Percentiles rank a stretch among this genome's conserved stretches.
Evolutionary conservation across 2,113 vertebrate species (phyloP).

Genomic region (Rhadina sibilatrix): DNA sequence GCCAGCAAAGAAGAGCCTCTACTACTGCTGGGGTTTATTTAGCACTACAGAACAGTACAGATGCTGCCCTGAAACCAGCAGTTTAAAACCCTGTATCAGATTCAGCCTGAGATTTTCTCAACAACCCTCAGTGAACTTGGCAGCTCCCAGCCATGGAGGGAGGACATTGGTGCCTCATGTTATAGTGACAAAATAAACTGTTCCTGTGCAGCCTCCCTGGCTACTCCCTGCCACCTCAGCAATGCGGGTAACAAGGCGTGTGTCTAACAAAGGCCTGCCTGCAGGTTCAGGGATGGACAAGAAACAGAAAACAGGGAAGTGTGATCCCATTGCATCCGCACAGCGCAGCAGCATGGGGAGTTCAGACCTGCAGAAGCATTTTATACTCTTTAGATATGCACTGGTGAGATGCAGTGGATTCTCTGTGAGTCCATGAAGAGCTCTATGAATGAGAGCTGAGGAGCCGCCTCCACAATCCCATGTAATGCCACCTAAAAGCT

Average conservation of each 20-base stretch:
- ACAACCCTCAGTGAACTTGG: neutral
- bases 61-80: neutral
- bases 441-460: constrained; percentile 60
- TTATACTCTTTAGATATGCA: neutral
- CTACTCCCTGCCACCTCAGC: neutral
- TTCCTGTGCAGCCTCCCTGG: neutral
- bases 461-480: constrained; percentile 58
- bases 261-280: neutral
- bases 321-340: neutral
- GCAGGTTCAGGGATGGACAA: neutral
- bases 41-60: neutral
- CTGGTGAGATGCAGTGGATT: constrained; percentile 19
- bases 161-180: fast-evolving
- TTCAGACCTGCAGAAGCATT: neutral
- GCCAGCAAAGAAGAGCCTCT: neutral
- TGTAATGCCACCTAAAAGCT: constrained; percentile 85
- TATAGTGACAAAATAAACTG: neutral
- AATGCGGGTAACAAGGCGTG: fast-evolving
- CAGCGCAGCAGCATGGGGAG: neutral
- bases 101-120: neutral
- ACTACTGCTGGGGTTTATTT: neutral
- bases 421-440: constrained; percentile 61
- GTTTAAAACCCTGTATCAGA: neutral
- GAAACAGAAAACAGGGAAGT: neutral
- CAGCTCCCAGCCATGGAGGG: neutral